A percentile compares a stretch with the other conserved stretches of the same genome.
These are phyloP conservation scores for Bedellia somnulentella DNA, from an alignment of 2,888 invertebrate genomes.

Conservation along the genomic window DNA sequence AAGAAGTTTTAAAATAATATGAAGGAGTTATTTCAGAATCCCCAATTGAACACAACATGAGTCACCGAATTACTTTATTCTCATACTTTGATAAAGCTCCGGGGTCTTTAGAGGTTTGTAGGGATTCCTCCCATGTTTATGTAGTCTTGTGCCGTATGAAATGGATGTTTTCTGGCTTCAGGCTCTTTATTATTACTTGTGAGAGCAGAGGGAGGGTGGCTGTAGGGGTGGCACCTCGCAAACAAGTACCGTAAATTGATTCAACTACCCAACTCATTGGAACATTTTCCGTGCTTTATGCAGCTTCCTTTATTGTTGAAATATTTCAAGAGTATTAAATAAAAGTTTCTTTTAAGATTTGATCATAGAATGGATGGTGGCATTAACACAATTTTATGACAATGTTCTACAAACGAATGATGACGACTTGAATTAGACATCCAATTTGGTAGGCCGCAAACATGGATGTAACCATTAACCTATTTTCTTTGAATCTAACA, in stretches of 20 bases:
- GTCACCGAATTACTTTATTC: constrained; percentile 47
- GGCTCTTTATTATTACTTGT: constrained; percentile 58
- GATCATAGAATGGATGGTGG: too few species aligned
- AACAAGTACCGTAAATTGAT: constrained; percentile 46
- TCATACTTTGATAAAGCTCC: constrained; percentile 51
- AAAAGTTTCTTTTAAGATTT: too few species aligned
- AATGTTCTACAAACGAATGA: too few species aligned
- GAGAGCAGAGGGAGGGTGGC: constrained; percentile 30
- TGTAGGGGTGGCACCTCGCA: constrained; percentile 42
- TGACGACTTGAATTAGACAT: too few species aligned
- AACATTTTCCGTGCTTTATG: constrained; percentile 24
- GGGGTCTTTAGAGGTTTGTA: constrained; percentile 47
- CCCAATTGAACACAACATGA: too few species aligned
- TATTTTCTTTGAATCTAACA: too few species aligned
- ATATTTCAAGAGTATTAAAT: too few species aligned
- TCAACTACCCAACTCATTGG: constrained; percentile 37
- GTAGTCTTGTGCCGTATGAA: constrained; percentile 49
- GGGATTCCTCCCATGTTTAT: constrained; percentile 41
- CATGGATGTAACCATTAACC: too few species aligned
- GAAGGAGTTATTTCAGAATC: too few species aligned
- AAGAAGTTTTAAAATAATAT: too few species aligned
- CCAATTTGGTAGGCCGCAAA: too few species aligned
- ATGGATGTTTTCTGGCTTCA: constrained; percentile 58
- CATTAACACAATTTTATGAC: too few species aligned
- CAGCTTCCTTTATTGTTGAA: constrained; percentile 22